These are phyloP conservation scores for Melipona beecheii DNA, from an alignment of 2,888 invertebrate genomes.

Conservation along the genomic window DNA sequence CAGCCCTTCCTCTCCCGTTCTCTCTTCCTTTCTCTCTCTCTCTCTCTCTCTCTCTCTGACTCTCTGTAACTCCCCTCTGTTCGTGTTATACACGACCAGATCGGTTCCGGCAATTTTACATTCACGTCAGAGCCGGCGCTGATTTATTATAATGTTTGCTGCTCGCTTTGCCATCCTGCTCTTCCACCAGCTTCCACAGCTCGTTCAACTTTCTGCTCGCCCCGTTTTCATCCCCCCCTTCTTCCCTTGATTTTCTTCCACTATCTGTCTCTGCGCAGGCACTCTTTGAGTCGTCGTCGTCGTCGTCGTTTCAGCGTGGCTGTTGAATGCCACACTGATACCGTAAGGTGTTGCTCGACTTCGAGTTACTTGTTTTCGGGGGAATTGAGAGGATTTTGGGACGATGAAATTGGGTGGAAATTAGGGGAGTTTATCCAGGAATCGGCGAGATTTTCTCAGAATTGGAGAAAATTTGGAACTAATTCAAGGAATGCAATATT, in stretches of 20 bases:
- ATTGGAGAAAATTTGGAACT: background rate
- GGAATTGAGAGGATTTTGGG: background rate
- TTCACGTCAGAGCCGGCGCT: constrained; percentile 77
- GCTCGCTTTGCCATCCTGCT: constrained; percentile 60
- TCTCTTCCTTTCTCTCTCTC: constrained; percentile 45
- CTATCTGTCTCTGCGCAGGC: background rate
- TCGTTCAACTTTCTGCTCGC: background rate
- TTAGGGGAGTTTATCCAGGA: background rate
- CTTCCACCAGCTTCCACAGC: background rate
- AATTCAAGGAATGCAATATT: too few species aligned
- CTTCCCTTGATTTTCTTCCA: background rate
- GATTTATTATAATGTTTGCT: constrained; percentile 81
- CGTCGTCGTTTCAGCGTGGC: background rate
- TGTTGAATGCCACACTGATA: background rate
- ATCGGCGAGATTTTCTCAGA: background rate
- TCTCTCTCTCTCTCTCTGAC: constrained; percentile 49
- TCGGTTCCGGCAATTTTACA: constrained; percentile 83
- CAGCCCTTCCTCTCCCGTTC: constrained; percentile 62
- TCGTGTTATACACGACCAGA: constrained; percentile 80
- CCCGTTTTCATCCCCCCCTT: background rate
- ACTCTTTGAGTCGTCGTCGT: too few species aligned
- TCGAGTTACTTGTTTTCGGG: background rate
- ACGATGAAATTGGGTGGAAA: background rate
- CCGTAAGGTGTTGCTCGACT: background rate
- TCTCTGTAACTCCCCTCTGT: constrained; percentile 44